Base-by-base conservation (phyloP, 2,888 invertebrate genomes). In the Stegana nigrithorax region DNA sequence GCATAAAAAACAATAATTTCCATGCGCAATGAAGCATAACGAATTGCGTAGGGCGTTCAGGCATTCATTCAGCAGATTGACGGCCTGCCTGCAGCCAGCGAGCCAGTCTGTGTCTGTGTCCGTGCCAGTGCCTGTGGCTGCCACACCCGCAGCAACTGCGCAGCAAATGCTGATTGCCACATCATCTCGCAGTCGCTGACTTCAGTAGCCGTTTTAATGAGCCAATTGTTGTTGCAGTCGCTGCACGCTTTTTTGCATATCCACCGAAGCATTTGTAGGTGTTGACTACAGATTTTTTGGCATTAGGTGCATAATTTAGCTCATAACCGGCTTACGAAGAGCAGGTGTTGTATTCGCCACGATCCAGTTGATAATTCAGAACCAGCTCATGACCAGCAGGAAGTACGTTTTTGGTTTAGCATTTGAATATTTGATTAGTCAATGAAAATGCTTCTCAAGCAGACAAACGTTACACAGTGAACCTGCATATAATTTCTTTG, bases 11-110 rank as follows among this genome's bases (percentile, higher is more conserved):
- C n/a, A n/a, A 75, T 76, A 78, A 78, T 76, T 76, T 76, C 64
- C 76, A 78, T 73, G 76, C 78, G 73, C 78, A 76, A 73, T 75
- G 69, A 68, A 76, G 78, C 78, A 68, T 73, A 67, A 60, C 72
- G 67, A 76, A 76, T 78, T 75, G 75, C 64, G 47, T 47, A 36
- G 59, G 47, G 50, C 58, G 58, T 25, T 12, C 26, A 12, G 25
- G 8, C 4, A n/a, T 8, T 17, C 2, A 17, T 8, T 39, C 14
- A 39, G 14, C 14, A 17, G 23, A 47, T 23, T 21, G 45, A 47
- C 21, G 19, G 39, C 19, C 25, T 12, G 25, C 25, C 47, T 47
- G 25, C 8, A 47, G 12, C n/a, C n/a, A n/a, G n/a, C n/a, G n/a
- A n/a, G n/a, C n/a, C n/a, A n/a, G n/a, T n/a, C n/a, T n/a, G n/a